Evolutionary conservation across 2,888 invertebrate genomes (phyloP).

Genomic region (Mesorhabditis spiculigera): DNA sequence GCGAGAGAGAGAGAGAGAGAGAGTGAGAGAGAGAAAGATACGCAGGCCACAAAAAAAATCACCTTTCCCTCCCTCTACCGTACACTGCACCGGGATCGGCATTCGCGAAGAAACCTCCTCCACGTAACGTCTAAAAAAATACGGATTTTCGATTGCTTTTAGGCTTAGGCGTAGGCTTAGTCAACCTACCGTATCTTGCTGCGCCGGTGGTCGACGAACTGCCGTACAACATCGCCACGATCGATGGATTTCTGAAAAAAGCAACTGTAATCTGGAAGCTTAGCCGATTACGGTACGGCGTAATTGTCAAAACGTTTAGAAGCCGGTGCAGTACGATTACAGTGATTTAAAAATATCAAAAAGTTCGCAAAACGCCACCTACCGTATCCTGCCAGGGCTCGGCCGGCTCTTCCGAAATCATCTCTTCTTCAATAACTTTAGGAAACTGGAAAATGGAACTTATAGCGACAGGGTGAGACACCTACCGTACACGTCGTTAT

Average conservation of each 20-base stretch:
- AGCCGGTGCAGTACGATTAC: too few relatives aligned
- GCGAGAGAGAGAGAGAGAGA: too few relatives aligned
- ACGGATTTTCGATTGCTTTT: too few relatives aligned
- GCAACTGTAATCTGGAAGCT: too few relatives aligned
- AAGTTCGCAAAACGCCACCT: background rate
- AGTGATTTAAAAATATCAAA: background rate
- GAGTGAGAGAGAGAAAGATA: too few relatives aligned
- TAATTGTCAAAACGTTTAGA: too few relatives aligned
- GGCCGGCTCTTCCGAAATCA: background rate
- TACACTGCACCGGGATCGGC: conserved; percentile 87
- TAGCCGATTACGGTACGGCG: too few relatives aligned
- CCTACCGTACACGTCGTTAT: background rate
- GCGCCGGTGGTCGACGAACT: conserved; percentile 90
- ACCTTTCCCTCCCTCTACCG: conserved; percentile 73
- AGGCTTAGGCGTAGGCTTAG: too few relatives aligned
- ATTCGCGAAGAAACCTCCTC: conserved; percentile 78
- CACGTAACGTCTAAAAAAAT: conserved; percentile 74
- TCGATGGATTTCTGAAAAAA: conserved; percentile 12
- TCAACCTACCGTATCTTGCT: conserved; percentile 77
- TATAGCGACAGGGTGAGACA: too few relatives aligned
- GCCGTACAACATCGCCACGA: conserved; percentile 70
- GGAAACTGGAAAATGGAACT: background rate
- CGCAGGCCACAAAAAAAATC: too few relatives aligned
- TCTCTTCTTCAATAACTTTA: background rate
- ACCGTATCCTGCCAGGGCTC: conserved; percentile 1